Evolutionary conservation across 2,113 vertebrate species (phyloP), one percentile per base, ranked within the genome.

Genomic region (Aspiorhynchus laticeps): DNA sequence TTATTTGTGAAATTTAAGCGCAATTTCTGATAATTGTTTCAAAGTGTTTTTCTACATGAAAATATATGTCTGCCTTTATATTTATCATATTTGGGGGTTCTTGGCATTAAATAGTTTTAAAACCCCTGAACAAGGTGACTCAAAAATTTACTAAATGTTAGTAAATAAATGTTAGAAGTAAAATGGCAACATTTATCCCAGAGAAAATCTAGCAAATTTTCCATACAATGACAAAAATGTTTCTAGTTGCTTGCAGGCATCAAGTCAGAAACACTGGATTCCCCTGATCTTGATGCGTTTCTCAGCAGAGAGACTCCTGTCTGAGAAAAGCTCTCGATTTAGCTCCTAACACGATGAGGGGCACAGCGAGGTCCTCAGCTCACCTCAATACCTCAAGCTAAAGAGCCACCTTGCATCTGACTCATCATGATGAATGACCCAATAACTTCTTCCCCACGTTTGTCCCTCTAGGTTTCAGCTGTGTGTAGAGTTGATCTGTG

Each of bases 281-380:
- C 12, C 33, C 41, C 3, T 63, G 12, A 31, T 46, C 28, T 61
- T 26, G 14, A 59, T 53, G 26, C 24, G 28, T 65, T 24, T 43
- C 69, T 28, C 43, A 59, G 2, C 24, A 17, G 28, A 83, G 36
- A 12, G 11, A 80, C 36, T 61, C 31, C 12, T 67, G 88, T 91
- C 85, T 88, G 81, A 88, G 71, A 43, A 90, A 91, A 93, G 93
- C 90, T 91, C 91, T 88, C 71, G 65, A 88, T 88, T 88, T 71
- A 36, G 87, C 81, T 88, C 83, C 75, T 86, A 82, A 69, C 82
- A 75, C 0, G 63, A 88, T 93, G 92, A 41, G 69, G 73, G 12
- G 38, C 59, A 81, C 79, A 65, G 21, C 19, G 61, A 82, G 41
- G 80, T 82, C 80, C 80, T 67, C 61, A 14, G 41, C 5, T 6